These are phyloP conservation scores for Mesembrinibis cayennensis DNA, from an alignment of 2,113 vertebrate species.

Conservation along the genomic window DNA sequence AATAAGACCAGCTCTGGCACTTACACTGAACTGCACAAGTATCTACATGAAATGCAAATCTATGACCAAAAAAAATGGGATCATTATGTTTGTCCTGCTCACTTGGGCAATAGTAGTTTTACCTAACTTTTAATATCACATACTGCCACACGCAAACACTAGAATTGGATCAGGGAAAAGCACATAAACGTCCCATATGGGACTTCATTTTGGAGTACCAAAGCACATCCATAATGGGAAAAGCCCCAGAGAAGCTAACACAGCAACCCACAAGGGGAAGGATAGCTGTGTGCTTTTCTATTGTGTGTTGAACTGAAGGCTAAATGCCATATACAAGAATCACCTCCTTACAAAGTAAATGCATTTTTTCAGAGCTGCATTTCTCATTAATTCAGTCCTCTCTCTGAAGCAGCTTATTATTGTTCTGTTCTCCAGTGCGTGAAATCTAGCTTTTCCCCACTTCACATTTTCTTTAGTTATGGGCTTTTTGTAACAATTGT, in stretches of 20 bases:
- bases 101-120: not conserved
- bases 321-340: not conserved
- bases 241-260: not conserved
- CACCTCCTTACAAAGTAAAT: not conserved
- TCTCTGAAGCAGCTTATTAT: not conserved
- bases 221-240: not conserved
- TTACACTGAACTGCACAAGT: accelerated
- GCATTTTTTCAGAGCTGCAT: not conserved
- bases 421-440: not conserved
- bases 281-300: not conserved
- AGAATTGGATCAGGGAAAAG: not conserved
- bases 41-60: not conserved
- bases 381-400: not conserved
- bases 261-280: not conserved
- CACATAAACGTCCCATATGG: too few species aligned
- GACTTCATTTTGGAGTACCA: not conserved
- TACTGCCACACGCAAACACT: not conserved
- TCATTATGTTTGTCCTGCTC: not conserved
- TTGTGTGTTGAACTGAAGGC: not conserved
- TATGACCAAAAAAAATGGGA: not conserved
- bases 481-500: not conserved
- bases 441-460: not conserved
- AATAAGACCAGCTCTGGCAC: not conserved
- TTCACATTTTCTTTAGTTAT: not conserved
- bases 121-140: not conserved